Evolutionary conservation across 2,888 invertebrate species (phyloP).

Genomic region (Morpho helenor): DNA sequence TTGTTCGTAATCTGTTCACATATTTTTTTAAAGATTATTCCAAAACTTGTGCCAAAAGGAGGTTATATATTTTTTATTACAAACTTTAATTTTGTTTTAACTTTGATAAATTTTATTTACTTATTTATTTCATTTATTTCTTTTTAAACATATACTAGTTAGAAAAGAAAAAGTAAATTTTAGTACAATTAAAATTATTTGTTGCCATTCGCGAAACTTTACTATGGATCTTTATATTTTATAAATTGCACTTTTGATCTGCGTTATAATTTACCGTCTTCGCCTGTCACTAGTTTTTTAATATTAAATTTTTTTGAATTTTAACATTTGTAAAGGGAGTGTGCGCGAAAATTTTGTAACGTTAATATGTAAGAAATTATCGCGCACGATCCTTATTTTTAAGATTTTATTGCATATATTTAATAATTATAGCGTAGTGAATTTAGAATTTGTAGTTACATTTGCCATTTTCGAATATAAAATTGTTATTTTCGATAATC

Average conservation of each 20-base stretch:
- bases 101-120: too few relatives aligned
- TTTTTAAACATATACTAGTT: too few relatives aligned
- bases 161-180: too few relatives aligned
- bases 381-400: slow-evolving; percentile 46
- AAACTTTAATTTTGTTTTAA: too few relatives aligned
- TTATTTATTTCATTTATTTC: too few relatives aligned
- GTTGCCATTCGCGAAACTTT: slow-evolving; percentile 20
- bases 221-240: slow-evolving; percentile 25
- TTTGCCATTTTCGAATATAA: slow-evolving; percentile 67
- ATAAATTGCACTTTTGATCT: slow-evolving; percentile 54
- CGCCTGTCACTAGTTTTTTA: slow-evolving; percentile 51
- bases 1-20: not conserved
- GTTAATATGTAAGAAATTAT: slow-evolving; percentile 29
- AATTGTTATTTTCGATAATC: slow-evolving; percentile 52
- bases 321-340: slow-evolving; percentile 44
- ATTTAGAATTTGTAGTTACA: slow-evolving; percentile 71
- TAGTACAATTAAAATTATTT: not conserved
- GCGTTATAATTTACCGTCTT: slow-evolving; percentile 37
- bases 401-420: slow-evolving; percentile 69
- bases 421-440: slow-evolving; percentile 60
- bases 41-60: slow-evolving; percentile 24
- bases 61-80: slow-evolving; percentile 1
- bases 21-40: not conserved
- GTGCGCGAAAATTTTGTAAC: slow-evolving; percentile 7
- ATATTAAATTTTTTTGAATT: slow-evolving; percentile 44